Percentiles rank a stretch among this genome's conserved stretches.
Evolutionary conservation across 2,113 vertebrate genomes (phyloP).

Genomic region (Enhydra lutris): DNA sequence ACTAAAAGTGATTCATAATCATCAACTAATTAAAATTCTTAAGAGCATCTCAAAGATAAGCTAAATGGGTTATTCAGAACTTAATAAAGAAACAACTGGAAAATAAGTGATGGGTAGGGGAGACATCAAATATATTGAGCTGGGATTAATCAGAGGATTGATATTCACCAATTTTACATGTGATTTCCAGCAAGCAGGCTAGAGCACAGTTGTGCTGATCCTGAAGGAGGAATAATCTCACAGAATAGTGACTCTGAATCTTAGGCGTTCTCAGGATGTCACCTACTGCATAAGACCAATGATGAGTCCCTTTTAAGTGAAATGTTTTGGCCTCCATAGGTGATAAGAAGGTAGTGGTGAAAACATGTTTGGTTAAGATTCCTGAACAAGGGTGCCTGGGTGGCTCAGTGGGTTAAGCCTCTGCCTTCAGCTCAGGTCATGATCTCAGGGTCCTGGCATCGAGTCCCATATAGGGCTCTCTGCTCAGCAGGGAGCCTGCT

Average conservation of each 20-base stretch:
- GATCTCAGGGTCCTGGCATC: no score
- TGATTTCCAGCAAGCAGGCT: background rate
- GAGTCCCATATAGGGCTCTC: no score
- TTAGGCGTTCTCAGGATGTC: background rate
- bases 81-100: background rate
- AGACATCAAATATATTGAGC: background rate
- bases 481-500: no score
- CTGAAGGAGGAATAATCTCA: background rate
- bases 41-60: background rate
- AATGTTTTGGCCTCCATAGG: background rate
- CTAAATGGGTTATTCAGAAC: background rate
- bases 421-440: no score
- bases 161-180: background rate
- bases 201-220: background rate
- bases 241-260: accelerated
- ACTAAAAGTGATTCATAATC: slow-evolving; percentile 41
- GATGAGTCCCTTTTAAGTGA: background rate
- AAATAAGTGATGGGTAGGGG: background rate
- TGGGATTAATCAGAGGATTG: background rate
- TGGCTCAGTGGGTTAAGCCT: no score
- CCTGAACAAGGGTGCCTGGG: background rate
- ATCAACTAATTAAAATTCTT: slow-evolving; percentile 53
- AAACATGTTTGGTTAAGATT: background rate
- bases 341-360: background rate
- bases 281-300: background rate